phyloP scores from a whole-genome alignment of 2,888 invertebrate genomes.

The Oligia fasciuncula region DNA sequence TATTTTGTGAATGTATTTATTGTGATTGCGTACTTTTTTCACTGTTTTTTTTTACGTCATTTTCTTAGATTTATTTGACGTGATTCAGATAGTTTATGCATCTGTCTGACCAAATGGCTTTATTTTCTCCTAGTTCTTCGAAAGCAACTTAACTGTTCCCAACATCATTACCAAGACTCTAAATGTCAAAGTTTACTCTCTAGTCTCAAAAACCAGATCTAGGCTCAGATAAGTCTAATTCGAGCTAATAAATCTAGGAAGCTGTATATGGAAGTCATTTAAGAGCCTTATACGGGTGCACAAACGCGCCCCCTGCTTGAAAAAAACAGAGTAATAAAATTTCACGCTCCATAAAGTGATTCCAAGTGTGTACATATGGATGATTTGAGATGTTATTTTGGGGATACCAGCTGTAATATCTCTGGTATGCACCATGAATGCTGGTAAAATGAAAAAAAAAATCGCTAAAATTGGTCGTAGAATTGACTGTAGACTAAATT shows the following conservation, averaged over 20 bases:
- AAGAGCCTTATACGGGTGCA: conserved; percentile 51
- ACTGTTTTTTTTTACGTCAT: conserved; percentile 29
- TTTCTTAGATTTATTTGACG: conserved; percentile 28
- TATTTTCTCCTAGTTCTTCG: conserved; percentile 7
- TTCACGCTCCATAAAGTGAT: conserved; percentile 60
- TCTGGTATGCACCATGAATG: conserved; percentile 13
- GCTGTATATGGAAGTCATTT: conserved; percentile 44
- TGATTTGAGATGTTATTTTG: conserved; percentile 57
- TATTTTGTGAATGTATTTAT: conserved; percentile 58
- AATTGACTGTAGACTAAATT: background rate
- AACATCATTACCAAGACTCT: background rate
- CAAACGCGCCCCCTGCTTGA: conserved; percentile 54
- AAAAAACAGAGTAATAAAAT: conserved; percentile 60
- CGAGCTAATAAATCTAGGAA: conserved; percentile 48
- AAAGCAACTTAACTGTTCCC: conserved; percentile 2
- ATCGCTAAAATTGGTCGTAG: background rate
- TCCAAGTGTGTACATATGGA: conserved; percentile 52
- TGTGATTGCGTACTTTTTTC: conserved; percentile 50
- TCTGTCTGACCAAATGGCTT: conserved; percentile 6
- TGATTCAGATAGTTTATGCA: conserved; percentile 12
- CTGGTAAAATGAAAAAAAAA: background rate
- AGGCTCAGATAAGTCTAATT: conserved; percentile 56
- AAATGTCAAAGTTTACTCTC: conserved; percentile 50
- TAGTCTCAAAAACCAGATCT: conserved; percentile 47
- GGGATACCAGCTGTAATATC: conserved; percentile 29